A percentile compares a stretch with the other conserved stretches of the same genome.
These are phyloP conservation scores for Thryonomys swinderianus DNA, from an alignment of 2,113 vertebrate genomes.

Conservation along the genomic window DNA sequence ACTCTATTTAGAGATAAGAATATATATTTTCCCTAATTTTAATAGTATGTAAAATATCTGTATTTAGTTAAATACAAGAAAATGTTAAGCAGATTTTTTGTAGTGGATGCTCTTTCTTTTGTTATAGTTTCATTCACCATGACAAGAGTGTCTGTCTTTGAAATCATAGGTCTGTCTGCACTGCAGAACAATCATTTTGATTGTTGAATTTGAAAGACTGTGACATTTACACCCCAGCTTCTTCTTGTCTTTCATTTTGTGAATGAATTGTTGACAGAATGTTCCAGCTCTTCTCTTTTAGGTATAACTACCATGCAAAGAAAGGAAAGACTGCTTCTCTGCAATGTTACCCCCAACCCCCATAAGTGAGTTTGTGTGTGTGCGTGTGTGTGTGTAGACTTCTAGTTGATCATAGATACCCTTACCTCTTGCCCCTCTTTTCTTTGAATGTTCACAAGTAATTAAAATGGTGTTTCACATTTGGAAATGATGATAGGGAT, in stretches of 20 bases:
- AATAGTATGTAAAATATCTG: not conserved
- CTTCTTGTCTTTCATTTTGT: not conserved
- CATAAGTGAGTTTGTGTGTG: no score
- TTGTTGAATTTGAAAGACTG: not conserved
- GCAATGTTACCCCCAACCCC: no score
- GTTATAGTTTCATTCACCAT: not conserved
- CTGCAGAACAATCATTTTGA: no score
- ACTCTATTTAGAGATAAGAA: not conserved
- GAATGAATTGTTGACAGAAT: not conserved
- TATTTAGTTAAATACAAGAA: not conserved
- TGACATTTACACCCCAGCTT: not conserved
- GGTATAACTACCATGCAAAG: no score
- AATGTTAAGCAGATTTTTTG: not conserved
- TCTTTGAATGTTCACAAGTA: no score
- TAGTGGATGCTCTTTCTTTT: not conserved
- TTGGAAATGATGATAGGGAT: no score
- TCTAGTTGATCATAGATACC: no score
- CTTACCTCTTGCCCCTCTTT: no score
- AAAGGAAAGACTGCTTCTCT: no score
- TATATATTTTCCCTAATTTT: not conserved
- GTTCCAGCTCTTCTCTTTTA: no score
- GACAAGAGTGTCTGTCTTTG: not conserved
- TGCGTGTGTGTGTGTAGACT: no score
- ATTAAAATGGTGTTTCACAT: no score
- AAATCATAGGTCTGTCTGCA: not conserved